These are phyloP conservation scores for Gobio occitaniae DNA, from an alignment of 2,797 vertebrate genomes.

Conservation along the genomic window DNA sequence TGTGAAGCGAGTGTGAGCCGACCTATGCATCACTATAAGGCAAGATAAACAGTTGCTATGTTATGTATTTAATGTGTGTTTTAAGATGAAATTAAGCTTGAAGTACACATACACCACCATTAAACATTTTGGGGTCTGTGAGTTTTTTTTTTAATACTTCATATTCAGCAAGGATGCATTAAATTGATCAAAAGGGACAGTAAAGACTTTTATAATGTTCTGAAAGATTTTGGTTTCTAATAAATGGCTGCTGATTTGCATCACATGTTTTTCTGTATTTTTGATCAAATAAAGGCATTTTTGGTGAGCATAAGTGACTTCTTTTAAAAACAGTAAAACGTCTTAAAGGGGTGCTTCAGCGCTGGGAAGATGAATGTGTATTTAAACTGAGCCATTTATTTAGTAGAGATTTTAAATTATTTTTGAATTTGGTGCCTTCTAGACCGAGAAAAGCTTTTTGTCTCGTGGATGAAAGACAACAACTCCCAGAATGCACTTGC, in stretches of 20 bases:
- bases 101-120: not conserved
- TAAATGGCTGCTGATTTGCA: not conserved
- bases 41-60: not conserved
- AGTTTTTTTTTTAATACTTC: not conserved
- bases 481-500: too few species aligned
- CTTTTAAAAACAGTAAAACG: too few species aligned
- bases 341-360: too few species aligned
- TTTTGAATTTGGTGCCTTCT: too few species aligned
- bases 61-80: not conserved
- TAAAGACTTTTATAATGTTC: not conserved
- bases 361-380: too few species aligned
- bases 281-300: not conserved
- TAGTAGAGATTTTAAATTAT: too few species aligned
- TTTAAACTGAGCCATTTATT: too few species aligned
- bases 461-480: too few species aligned
- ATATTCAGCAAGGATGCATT: not conserved
- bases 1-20: not conserved
- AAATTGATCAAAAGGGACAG: not conserved
- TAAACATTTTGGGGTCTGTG: not conserved
- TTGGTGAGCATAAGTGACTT: not conserved
- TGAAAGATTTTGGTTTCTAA: not conserved
- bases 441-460: too few species aligned
- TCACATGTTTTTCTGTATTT: not conserved
- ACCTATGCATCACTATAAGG: not conserved
- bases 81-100: not conserved